A percentile compares a stretch with the other conserved stretches of the same genome.
These are phyloP conservation scores for Chanos chanos DNA, from an alignment of 2,797 vertebrate genomes.

Conservation along the genomic window DNA sequence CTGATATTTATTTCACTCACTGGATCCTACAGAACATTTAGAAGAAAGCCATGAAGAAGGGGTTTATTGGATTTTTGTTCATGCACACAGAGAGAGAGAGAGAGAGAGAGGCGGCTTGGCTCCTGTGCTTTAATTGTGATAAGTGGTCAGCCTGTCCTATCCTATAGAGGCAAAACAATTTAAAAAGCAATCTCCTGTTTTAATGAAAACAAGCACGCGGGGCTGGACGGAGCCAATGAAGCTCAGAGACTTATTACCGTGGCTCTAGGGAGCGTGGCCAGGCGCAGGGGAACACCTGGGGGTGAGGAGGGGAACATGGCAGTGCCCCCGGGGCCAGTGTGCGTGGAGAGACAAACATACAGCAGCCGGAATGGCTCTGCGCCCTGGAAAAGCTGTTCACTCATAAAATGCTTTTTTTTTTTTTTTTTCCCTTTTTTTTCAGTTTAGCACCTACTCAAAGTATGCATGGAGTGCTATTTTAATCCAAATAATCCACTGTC, in stretches of 20 bases:
- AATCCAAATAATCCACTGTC: no score
- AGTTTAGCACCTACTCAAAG: no score
- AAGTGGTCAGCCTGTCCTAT: conserved; percentile 36
- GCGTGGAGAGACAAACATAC: background rate
- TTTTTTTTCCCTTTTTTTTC: no score
- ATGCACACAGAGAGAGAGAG: background rate
- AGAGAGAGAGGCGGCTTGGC: conserved; percentile 8
- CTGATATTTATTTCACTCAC: conserved; percentile 63
- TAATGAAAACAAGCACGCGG: conserved; percentile 46
- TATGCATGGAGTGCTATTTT: no score
- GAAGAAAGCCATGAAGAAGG: conserved; percentile 62
- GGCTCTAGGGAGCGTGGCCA: conserved; percentile 11
- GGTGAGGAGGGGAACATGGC: background rate
- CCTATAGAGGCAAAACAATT: conserved; percentile 43
- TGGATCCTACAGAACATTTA: conserved; percentile 59
- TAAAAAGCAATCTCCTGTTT: conserved; percentile 53
- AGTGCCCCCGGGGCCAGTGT: no score
- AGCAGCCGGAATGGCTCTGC: no score
- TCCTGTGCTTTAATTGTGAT: conserved; percentile 46
- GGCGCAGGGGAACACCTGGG: conserved; percentile 3
- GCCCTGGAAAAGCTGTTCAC: no score
- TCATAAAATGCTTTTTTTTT: no score
- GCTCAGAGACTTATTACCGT: conserved; percentile 36
- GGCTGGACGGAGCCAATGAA: conserved; percentile 39
- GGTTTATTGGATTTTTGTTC: conserved; percentile 65